A percentile compares a stretch with the other conserved stretches of the same genome.
phyloP scores from a whole-genome alignment of 2,113 vertebrate species.

The Cryptotis parvus region DNA sequence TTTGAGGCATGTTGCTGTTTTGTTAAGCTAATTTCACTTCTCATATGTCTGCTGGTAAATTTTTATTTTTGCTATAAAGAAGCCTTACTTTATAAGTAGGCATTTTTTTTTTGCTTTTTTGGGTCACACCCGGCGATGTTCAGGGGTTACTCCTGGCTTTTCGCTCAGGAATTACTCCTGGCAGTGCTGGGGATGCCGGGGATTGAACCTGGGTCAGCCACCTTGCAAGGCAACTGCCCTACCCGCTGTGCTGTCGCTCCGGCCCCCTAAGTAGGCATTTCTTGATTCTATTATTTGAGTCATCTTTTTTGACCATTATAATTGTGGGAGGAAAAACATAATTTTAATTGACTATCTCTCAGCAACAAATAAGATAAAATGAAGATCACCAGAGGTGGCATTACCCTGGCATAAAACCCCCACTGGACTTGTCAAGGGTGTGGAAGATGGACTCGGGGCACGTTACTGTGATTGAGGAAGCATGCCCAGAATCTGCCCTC shows the following conservation, averaged over 20 bases:
- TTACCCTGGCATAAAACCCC: not conserved
- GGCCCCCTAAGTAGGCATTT: no score
- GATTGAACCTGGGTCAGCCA: no score
- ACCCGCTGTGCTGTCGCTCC: no score
- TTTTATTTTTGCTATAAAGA: constrained; percentile 13
- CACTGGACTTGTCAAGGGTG: not conserved
- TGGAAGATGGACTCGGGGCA: constrained; percentile 58
- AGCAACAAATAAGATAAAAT: not conserved
- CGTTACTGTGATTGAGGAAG: constrained; percentile 45
- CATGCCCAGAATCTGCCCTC: constrained; percentile 75
- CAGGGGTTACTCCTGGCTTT: no score
- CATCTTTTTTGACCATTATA: not conserved
- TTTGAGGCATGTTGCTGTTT: constrained; percentile 38
- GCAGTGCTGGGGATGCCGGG: no score
- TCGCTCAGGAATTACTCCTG: no score
- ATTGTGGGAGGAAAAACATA: not conserved
- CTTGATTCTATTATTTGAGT: not conserved
- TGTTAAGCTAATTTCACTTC: constrained; percentile 9
- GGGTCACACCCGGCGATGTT: no score
- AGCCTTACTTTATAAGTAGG: not conserved
- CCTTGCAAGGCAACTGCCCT: no score
- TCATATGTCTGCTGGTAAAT: not conserved
- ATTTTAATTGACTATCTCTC: not conserved
- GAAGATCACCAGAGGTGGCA: not conserved
- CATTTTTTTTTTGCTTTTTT: no score